Evolutionary conservation across 2,797 vertebrate genomes (phyloP), one percentile per base, ranked within the genome.

Genomic region (Podargus strigoides): DNA sequence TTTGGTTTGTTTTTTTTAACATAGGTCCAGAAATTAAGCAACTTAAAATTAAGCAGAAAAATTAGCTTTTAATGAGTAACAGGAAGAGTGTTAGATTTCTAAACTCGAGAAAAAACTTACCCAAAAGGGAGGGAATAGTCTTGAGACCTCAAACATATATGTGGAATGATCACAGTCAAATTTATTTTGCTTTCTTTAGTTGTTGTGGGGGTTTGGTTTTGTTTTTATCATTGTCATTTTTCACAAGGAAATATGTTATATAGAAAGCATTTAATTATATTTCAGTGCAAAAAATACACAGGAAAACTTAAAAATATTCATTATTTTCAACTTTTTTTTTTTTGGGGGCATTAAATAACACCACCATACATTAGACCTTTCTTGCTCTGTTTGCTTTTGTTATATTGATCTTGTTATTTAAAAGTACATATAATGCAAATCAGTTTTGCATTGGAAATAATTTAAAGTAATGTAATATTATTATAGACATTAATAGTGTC

Each of bases 251-350:
- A 59, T 64, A 23, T 13, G 7, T 32, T 47, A 3, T 58, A 42
- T n/a, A 37, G 16, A 68, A 85, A 77, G 1, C 2, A 79, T 85
- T 87, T 88, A 78, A 81, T 83, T 78, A 59, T 91, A 94, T 93
- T 76, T 70, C 21, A 62, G 21, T 70, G 36, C 26, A 84, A 76
- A 74, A 90, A 92, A 75, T 66, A 10, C 6, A n/a, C 28, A n/a
- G 14, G 21, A 90, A 59, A 80, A 64, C 37, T 55, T 52, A 78
- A 41, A 74, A 90, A 69, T 66, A 90, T 77, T 94, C 9, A 72
- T 30, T 27, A 6, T 60, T 70, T 15, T 44, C 39, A 56, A 15
- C 1, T 10, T 27, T 14, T 21, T 53, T 37, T 42, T 26, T n/a
- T n/a, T n/a, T n/a, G n/a, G n/a, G n/a, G 8, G 3, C 13, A 10